These are phyloP conservation scores for Archivesica marissinica DNA, from an alignment of 1,140 invertebrate genomes.

Conservation along the genomic window DNA sequence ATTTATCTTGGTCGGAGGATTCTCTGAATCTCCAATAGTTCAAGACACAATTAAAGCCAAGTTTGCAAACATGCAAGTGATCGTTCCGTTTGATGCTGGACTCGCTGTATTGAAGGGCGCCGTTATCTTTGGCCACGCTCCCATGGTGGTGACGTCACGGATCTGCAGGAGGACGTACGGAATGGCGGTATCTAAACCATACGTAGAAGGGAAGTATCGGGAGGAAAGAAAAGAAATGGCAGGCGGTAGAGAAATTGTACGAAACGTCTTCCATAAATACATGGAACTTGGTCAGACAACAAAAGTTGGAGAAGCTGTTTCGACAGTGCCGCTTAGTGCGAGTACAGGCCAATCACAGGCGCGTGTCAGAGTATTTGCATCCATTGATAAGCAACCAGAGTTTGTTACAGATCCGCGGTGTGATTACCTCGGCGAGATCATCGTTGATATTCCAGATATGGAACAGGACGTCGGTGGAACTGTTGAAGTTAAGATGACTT, in stretches of 20 bases:
- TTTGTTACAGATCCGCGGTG: slow-evolving; percentile 51
- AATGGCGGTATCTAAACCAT: slow-evolving; percentile 39
- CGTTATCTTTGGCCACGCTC: slow-evolving; percentile 49
- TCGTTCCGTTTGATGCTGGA: slow-evolving; percentile 54
- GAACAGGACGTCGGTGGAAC: slow-evolving; percentile 27
- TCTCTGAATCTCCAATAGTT: slow-evolving; percentile 46
- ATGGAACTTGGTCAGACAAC: slow-evolving; percentile 24
- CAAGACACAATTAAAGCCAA: slow-evolving; percentile 41
- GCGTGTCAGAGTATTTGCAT: slow-evolving; percentile 37
- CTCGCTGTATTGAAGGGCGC: slow-evolving; percentile 61
- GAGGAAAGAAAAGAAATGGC: slow-evolving; percentile 18
- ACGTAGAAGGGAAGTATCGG: slow-evolving; percentile 6
- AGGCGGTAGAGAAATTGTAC: slow-evolving; percentile 32
- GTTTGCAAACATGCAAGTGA: slow-evolving; percentile 53
- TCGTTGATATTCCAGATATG: slow-evolving; percentile 8
- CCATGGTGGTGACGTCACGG: slow-evolving; percentile 44
- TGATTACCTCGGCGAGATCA: slow-evolving; percentile 43
- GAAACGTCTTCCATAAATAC: slow-evolving; percentile 55
- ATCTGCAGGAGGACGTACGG: slow-evolving; percentile 45
- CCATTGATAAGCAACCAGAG: slow-evolving; percentile 24
- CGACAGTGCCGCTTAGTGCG: slow-evolving; percentile 17
- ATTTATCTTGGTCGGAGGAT: slow-evolving; percentile 56
- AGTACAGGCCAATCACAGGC: background rate
- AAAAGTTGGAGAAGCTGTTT: slow-evolving; percentile 21
- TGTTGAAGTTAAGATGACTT: slow-evolving; percentile 46